These are phyloP conservation scores for Desmophyllum pertusum DNA, from an alignment of 92 coral and sea anemone genomes.

Conservation along the genomic window DNA sequence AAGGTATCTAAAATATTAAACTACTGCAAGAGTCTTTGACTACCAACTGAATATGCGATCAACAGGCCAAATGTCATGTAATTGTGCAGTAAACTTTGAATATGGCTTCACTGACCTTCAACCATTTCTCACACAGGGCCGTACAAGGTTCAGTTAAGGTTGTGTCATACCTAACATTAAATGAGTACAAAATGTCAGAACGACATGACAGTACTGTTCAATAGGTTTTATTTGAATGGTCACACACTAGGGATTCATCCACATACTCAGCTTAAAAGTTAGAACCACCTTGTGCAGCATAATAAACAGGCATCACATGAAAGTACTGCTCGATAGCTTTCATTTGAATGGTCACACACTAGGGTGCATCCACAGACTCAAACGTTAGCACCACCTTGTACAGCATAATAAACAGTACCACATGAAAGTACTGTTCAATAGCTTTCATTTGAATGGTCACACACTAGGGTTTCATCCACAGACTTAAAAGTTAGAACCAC, in stretches of 20 bases:
- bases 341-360: too few relatives aligned
- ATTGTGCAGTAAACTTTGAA: neutral
- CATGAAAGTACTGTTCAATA: neutral
- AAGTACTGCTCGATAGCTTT: neutral
- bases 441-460: neutral
- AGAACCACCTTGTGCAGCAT: neutral
- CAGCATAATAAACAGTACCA: neutral
- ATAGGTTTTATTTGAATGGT: too few relatives aligned
- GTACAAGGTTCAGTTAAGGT: conserved; percentile 73
- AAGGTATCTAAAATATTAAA: too few relatives aligned
- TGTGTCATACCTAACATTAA: conserved; percentile 69
- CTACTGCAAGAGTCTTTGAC: too few relatives aligned
- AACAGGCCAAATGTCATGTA: too few relatives aligned
- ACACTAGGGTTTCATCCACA: neutral
- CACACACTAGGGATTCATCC: neutral
- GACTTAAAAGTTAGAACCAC: too few relatives aligned
- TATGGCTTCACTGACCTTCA: conserved; percentile 44
- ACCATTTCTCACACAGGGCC: conserved; percentile 67
- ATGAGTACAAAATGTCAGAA: neutral
- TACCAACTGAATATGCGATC: too few relatives aligned
- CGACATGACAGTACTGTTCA: neutral
- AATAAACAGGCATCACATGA: too few relatives aligned
- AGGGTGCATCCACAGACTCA: too few relatives aligned
- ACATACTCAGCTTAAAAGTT: too few relatives aligned
- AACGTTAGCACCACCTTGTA: neutral